phyloP scores from a whole-genome alignment of 2,113 vertebrate genomes.

The Antennarius striatus region DNA sequence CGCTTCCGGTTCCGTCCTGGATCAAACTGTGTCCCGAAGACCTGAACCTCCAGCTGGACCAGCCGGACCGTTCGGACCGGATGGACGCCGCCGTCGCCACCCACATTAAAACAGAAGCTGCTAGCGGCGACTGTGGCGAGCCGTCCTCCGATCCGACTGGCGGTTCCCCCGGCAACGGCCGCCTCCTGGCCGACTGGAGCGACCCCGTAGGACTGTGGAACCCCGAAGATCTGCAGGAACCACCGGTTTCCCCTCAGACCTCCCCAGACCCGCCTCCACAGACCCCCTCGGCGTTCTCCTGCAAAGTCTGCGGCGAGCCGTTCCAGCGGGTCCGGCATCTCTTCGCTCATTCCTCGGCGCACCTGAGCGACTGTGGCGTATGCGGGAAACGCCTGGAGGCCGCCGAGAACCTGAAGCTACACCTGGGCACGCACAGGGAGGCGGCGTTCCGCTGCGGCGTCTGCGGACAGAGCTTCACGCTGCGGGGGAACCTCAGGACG shows the following conservation, averaged over 20 bases:
- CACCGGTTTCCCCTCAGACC: neutral
- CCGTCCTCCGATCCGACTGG: neutral
- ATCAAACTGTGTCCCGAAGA: neutral
- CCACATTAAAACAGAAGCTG: constrained; percentile 26
- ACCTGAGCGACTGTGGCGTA: constrained; percentile 22
- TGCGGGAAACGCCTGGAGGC: constrained; percentile 26
- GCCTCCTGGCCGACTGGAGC: neutral
- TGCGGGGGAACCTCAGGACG: constrained; percentile 33
- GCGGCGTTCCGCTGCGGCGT: constrained; percentile 29
- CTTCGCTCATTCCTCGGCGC: neutral
- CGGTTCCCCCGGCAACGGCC: neutral
- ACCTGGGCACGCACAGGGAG: constrained; percentile 19
- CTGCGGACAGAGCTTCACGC: constrained; percentile 42
- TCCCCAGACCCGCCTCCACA: neutral
- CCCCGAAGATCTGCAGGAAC: neutral
- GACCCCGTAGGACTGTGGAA: neutral
- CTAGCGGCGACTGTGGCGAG: neutral
- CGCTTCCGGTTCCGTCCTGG: constrained; percentile 7
- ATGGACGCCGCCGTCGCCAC: neutral
- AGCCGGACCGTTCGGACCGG: neutral
- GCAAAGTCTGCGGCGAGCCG: constrained; percentile 31
- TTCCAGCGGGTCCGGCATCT: constrained; percentile 20
- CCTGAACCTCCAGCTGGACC: neutral
- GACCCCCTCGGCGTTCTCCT: neutral
- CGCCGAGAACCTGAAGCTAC: neutral